Conservation (phyloP, 2,113 vertebrate genomes). For the Osmerus mordax region DNA sequence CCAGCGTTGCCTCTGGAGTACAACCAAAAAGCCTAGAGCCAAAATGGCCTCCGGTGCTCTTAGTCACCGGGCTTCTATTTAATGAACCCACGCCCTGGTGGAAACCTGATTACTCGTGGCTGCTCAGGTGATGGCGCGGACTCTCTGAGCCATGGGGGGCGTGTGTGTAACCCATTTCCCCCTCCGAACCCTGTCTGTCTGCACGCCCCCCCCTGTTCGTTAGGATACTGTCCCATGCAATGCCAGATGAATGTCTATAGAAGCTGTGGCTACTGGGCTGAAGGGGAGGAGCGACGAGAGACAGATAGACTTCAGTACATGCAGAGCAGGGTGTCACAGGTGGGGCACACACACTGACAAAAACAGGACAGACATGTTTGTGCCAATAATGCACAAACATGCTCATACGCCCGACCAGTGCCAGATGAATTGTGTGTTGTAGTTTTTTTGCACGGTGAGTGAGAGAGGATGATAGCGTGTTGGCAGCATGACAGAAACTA, state of each 20-base stretch:
- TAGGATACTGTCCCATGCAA: constrained; percentile 20
- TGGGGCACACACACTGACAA: not conserved
- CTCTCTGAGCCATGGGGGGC: constrained; percentile 20
- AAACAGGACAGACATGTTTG: not conserved
- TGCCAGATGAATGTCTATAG: not conserved
- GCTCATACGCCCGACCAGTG: not conserved
- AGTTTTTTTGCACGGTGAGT: not conserved
- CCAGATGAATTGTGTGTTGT: not conserved
- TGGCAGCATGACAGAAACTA: not conserved
- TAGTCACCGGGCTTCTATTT: constrained; percentile 7
- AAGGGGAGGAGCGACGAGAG: not conserved
- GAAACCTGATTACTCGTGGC: constrained; percentile 20
- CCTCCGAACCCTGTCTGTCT: constrained; percentile 24
- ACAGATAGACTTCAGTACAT: not conserved
- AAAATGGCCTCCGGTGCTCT: constrained; percentile 29
- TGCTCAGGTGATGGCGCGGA: constrained; percentile 21
- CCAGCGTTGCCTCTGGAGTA: constrained; percentile 24
- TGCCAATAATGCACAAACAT: not conserved
- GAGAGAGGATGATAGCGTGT: not conserved
- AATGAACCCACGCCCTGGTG: constrained; percentile 40
- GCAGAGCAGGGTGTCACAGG: not conserved
- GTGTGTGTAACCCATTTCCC: not conserved
- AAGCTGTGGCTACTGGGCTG: not conserved
- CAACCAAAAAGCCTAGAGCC: constrained; percentile 35
- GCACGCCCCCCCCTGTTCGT: constrained; percentile 23